Evolutionary conservation across 2,113 vertebrate genomes (phyloP).

Genomic region (Chlamydotis undulata): DNA sequence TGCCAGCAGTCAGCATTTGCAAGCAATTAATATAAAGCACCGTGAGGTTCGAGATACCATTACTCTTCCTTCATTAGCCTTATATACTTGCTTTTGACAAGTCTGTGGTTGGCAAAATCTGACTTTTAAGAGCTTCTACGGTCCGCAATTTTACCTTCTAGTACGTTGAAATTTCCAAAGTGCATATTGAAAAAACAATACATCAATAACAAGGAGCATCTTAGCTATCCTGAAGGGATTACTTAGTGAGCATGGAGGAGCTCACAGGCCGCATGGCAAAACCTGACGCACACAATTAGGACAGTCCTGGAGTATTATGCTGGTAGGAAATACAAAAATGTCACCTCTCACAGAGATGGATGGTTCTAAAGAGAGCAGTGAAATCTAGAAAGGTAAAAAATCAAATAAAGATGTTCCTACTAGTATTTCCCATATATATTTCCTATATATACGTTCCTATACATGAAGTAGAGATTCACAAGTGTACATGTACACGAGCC

Average conservation of each 20-base stretch:
- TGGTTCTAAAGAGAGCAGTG: background rate
- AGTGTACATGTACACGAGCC: fast-evolving
- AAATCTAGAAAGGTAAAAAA: background rate
- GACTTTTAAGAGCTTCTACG: conserved; percentile 32
- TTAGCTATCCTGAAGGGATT: background rate
- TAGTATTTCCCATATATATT: background rate
- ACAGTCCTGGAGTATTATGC: background rate
- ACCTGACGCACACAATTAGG: background rate
- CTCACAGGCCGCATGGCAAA: background rate
- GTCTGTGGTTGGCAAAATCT: conserved; percentile 37
- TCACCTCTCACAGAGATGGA: background rate
- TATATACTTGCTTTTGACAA: conserved; percentile 28
- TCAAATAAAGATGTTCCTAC: background rate
- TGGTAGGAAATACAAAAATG: background rate
- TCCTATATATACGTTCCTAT: no score
- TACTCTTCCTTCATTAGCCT: conserved; percentile 50
- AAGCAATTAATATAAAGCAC: conserved; percentile 55
- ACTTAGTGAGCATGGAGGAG: background rate
- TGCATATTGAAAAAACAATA: background rate
- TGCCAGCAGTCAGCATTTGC: conserved; percentile 57
- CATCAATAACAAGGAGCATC: background rate
- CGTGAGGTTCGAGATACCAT: background rate
- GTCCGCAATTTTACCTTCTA: background rate
- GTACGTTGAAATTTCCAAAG: background rate
- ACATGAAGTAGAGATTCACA: background rate